Evolutionary conservation across 2,888 invertebrate species (phyloP), one percentile per base, ranked within the genome.

Genomic region (Rhagonycha fulva): DNA sequence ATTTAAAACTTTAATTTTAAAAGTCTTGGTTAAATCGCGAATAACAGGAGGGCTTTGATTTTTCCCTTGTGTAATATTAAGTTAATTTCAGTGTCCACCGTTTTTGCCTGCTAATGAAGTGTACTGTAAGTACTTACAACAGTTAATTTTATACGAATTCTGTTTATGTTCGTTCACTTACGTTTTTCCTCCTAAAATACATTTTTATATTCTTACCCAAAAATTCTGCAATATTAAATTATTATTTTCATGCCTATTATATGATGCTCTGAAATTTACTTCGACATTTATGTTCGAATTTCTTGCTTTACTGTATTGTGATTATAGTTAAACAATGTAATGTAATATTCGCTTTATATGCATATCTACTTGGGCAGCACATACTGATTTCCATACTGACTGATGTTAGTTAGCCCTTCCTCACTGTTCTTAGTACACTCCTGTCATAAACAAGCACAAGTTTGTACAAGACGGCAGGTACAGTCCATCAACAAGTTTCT

Each of bases 381-480:
- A 75, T 70, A 85, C 85, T 85, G 84, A 85, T 85, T 86, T 86
- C 85, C 86, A 86, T 86, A 86, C 85, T 85, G 85, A 85, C 85
- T 85, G 85, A 85, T 85, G 85, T 85, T 84, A 84, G 84, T 85
- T 84, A 83, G 84, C 84, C 84, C 84, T 85, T 84, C 83, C 84
- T 81, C 84, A 84, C 81, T 84, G 84, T 84, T 85, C 84, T 81
- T 79, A 77, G 85, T 85, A 85, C 84, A 85, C 75, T 85, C 84
- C 69, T 76, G 68, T 80, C 81, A 82, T 80, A 83, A 83, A 83
- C 83, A 82, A 82, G 80, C 78, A 76, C 80, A 82, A 82, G 83
- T 84, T 83, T 83, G 82, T 83, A 82, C 82, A 84, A 84, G 84
- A 84, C 84, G 84, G 83, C 84, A 85, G 83, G 84, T 85, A 85